Base-by-base conservation (phyloP, 2,888 invertebrate species). In the Dryobotodes eremita region DNA sequence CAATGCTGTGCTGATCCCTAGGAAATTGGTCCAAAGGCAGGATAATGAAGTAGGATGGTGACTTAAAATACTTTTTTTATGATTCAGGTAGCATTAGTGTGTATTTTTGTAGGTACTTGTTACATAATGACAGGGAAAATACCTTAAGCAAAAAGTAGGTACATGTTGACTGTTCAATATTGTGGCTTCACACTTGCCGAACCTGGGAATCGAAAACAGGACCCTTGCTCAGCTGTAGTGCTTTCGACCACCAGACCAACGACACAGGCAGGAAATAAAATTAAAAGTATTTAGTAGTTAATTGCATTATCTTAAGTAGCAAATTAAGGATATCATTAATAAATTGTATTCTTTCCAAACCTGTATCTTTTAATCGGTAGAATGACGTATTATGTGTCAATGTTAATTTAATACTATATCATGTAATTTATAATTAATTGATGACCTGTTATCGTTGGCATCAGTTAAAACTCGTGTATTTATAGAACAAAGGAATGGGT, bases 361-460 rank as follows among this genome's bases (percentile, higher is more conserved):
- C n/a, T 48, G n/a, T 75, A 31, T 62, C 26, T 48, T 15, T 17
- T 36, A 46, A 77, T 65, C 55, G 3, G 26, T 23, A 31, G 15
- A 65, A 48, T 48, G 46, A 23, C 55, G 36, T 76, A 64, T 7
- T 6, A 31, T 2, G 17, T n/a, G 42, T 62, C 50, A 53, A 42
- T 42, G 5, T 42, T 42, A 23, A 53, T 53, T 31, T 53, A 61
- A 46, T 76, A n/a, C 61, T 31, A 46, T 15, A 36, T 1, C 17
- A 15, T 48, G 36, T 59, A 42, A 61, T 31, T 69, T 31, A 15
- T n/a, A n/a, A 77, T 59, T 77, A 53, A 31, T 15, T 61, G 70
- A 78, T 78, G 70, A 31, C 0, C 15, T 13, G 7, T 61, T 61
- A 77, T 77, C 78, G n/a, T 53, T 50, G 48, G n/a, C 36, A 48